Base-by-base conservation (phyloP, 2,888 invertebrate genomes). In the Clepsis dumicolana region DNA sequence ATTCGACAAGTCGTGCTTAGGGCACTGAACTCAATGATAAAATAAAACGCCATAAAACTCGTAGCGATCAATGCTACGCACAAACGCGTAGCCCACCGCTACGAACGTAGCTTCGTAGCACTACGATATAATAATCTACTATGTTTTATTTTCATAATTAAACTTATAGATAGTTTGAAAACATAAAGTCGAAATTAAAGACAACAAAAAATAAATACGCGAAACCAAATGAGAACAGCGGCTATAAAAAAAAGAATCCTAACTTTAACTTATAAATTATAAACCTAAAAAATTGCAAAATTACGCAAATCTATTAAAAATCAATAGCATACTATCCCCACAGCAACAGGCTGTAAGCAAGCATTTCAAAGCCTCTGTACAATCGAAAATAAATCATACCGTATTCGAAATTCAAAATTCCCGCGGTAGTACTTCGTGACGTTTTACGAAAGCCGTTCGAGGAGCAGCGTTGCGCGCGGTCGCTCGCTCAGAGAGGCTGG, bases 401-500 rank as follows among this genome's bases (percentile, higher is more conserved):
- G 16, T 44, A 2, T 44, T 44, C 44, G 3, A 7, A 44, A 44
- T 44, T 44, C 18, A 29, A 44, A 14, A 14, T 18, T 32, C 4
- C 18, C 44, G 14, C 8, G 38, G 29, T 16, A 35, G 48, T 24
- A 18, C 50, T 35, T 64, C 29, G 64, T 64, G 48, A 56, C 38
- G 44, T n/a, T 38, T 38, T 54, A 65, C 57, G 57, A 50, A 38
- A 18, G 64, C 60, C 8, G 38, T 21, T 12, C 25, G 57, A 48
- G 64, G 32, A 16, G 64, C 64, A 35, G 16, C 27, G 21, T 5
- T 10, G 5, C 35, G 44, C 35, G n/a, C 64, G 57, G 14, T 24
- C 53, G 65, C 60, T 61, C 60, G 53, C 53, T 61, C 24, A n/a
- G 65, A 29, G 60, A 16, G 41, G 29, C 65, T 32, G 24, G 29